Evolutionary conservation across 92 coral and sea anemone genomes (phyloP).

Genomic region (Chrysogorgia sp.): DNA sequence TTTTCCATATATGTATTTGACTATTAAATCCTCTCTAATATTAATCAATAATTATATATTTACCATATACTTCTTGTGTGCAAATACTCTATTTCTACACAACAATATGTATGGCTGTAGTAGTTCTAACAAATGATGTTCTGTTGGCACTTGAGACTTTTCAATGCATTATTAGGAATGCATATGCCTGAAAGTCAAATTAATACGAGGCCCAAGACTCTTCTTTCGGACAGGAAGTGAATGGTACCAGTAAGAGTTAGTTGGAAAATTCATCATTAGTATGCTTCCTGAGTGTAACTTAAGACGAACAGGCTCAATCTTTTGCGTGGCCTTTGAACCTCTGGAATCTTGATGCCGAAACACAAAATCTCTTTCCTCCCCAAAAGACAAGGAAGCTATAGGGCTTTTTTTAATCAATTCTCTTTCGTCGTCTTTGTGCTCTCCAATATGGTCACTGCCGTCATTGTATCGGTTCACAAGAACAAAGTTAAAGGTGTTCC

Average conservation of each 20-base stretch:
- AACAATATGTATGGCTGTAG: no score
- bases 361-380: conserved; percentile 80
- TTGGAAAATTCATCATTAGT: conserved; percentile 77
- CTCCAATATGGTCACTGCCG: conserved; percentile 85
- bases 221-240: conserved; percentile 77
- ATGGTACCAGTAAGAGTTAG: conserved; percentile 80
- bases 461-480: conserved; percentile 84
- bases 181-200: conserved; percentile 82
- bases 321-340: conserved; percentile 56
- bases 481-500: conserved; percentile 73
- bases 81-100: no score
- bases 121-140: no score
- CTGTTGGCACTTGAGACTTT: no score
- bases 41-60: no score
- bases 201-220: conserved; percentile 65
- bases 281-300: conserved; percentile 72
- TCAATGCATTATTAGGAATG: conserved; percentile 14
- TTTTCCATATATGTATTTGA: no score
- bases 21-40: no score
- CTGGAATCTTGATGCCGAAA: conserved; percentile 79
- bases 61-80: no score
- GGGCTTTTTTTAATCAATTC: conserved; percentile 67
- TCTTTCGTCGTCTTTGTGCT: conserved; percentile 78
- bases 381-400: conserved; percentile 78
- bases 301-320: conserved; percentile 74